phyloP scores from a whole-genome alignment of 2,113 vertebrate species.

The Apeltes quadracus region DNA sequence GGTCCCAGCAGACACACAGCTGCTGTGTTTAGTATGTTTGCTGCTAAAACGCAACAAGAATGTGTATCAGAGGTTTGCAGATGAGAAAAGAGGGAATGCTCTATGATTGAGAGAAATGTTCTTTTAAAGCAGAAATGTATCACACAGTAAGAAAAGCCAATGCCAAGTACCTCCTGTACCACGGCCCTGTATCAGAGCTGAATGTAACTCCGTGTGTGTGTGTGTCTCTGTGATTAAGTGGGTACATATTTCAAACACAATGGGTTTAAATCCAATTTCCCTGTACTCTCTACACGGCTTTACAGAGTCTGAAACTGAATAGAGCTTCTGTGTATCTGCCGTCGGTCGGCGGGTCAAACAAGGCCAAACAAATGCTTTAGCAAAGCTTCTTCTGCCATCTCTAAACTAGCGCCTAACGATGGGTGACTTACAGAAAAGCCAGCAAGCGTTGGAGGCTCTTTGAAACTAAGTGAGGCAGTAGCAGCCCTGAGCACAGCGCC shows the following conservation, averaged over 20 bases:
- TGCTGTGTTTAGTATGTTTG: conserved; percentile 34
- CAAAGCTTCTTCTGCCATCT: conserved; percentile 6
- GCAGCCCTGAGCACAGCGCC: not conserved
- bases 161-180: conserved; percentile 30
- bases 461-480: not conserved
- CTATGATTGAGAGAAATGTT: conserved; percentile 11
- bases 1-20: conserved; percentile 35
- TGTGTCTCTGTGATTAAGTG: not conserved
- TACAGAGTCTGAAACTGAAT: conserved; percentile 17
- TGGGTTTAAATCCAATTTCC: conserved; percentile 34
- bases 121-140: conserved; percentile 40
- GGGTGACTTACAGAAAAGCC: conserved; percentile 1
- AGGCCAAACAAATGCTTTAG: conserved; percentile 17
- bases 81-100: conserved; percentile 30
- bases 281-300: not conserved
- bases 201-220: conserved; percentile 2
- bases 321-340: conserved; percentile 13
- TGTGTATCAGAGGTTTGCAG: conserved; percentile 39
- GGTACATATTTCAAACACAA: conserved; percentile 26
- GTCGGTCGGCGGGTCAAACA: conserved; percentile 17
- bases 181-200: conserved; percentile 16
- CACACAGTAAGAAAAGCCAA: conserved; percentile 41
- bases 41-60: conserved; percentile 10
- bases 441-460: not conserved
- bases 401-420: not conserved